A percentile compares a stretch with the other conserved stretches of the same genome.
phyloP scores from a whole-genome alignment of 2,797 vertebrate species.

The Ceryle rudis region DNA sequence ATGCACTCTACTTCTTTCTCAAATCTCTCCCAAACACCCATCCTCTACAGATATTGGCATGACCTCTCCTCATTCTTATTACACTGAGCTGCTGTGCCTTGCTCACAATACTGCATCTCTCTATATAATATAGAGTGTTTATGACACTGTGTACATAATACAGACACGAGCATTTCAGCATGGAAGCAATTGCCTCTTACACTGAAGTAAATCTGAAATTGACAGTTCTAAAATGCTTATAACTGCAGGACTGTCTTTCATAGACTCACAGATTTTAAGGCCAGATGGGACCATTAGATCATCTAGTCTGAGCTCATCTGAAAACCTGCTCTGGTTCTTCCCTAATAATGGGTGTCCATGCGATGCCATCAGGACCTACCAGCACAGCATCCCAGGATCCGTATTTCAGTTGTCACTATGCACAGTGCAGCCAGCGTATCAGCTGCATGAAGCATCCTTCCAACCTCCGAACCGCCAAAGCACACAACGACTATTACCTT shows the following conservation, averaged over 20 bases:
- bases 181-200: conserved; percentile 49
- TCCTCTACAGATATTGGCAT: neutral
- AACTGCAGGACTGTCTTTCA: conserved; percentile 71
- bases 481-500: conserved; percentile 7
- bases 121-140: conserved; percentile 55
- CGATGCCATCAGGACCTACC: conserved; percentile 72
- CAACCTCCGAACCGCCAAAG: conserved; percentile 2
- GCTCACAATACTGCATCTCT: neutral
- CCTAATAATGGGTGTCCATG: conserved; percentile 73
- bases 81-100: neutral
- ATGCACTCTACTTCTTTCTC: neutral
- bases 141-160: neutral
- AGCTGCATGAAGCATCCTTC: conserved; percentile 63
- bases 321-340: conserved; percentile 76
- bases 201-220: conserved; percentile 63
- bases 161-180: conserved; percentile 20
- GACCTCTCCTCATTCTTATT: neutral
- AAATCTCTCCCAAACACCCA: neutral
- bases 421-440: conserved; percentile 67
- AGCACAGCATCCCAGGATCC: conserved; percentile 73
- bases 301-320: conserved; percentile 75
- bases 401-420: conserved; percentile 68
- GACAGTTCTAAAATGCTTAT: conserved; percentile 72
- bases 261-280: conserved; percentile 75
- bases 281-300: conserved; percentile 75